Evolutionary conservation across 2,797 vertebrate genomes (phyloP), one percentile per base, ranked within the genome.

Genomic region (Rhodeus uyekii): DNA sequence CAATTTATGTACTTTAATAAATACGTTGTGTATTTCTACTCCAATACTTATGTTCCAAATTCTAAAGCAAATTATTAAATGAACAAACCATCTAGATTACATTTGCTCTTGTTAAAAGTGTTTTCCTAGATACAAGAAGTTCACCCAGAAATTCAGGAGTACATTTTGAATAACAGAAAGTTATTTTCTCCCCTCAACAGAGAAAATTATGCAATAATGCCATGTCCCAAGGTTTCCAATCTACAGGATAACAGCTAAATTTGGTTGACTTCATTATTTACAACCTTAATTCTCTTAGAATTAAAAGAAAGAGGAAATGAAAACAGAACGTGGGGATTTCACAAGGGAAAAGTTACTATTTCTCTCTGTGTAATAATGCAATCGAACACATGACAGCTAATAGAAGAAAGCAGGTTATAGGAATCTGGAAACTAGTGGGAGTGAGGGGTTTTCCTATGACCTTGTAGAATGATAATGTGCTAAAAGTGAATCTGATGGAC

Each of bases 301-400:
- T 50, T 55, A 76, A 29, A 60, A 74, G 12, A 82, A 74, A 80
- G 64, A 19, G 67, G 75, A 82, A 85, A 78, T 48, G 36, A 75
- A 75, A 50, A 73, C 12, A 50, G 67, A 77, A 27, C 0, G 12
- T 22, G 68, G 61, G 68, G 67, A 44, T 71, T 81, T 58, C 74
- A 19, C 55, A 65, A 44, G 67, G 29, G 2, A 34, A 29, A 44
- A n/a, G 29, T 38, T 44, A 32, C n/a, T 22, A 50, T 60, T 68
- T 24, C 50, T 71, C 24, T 53, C 34, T 32, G 44, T 46, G 60
- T 22, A 36, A 60, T 38, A 48, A 39, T 27, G 34, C 22, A 63
- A 63, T 34, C 3, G 3, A 29, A 53, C 44, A 50, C 68, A 74
- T 63, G 42, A 53, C 32, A 19, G 58, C 69, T 63, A 48, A 39